phyloP scores from a whole-genome alignment of 2,797 vertebrate genomes.

The Coregonus sp. region DNA sequence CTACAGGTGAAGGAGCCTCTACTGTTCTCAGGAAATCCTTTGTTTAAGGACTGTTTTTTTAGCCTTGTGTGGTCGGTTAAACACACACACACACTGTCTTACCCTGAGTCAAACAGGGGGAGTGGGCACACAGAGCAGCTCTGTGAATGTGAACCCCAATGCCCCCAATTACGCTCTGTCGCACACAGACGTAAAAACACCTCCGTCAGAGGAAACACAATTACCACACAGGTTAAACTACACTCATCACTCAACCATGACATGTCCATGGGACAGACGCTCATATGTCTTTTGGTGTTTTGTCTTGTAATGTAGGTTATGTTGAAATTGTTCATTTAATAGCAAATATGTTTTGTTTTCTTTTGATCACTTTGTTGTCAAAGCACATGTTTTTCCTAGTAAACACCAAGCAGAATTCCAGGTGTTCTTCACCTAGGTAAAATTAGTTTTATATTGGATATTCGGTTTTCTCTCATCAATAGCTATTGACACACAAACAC shows the following conservation, averaged over 20 bases:
- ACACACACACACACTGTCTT: constrained; percentile 1
- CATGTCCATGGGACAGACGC: neutral
- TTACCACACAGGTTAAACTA: constrained; percentile 12
- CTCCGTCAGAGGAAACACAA: constrained; percentile 30
- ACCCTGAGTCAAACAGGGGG: neutral
- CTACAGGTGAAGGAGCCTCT: constrained; percentile 54
- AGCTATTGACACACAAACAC: too few relatives aligned
- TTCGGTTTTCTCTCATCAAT: too few relatives aligned
- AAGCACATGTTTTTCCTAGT: neutral
- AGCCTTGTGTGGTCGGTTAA: constrained; percentile 29
- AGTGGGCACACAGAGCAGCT: neutral
- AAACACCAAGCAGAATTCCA: neutral
- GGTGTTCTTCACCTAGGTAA: too few relatives aligned
- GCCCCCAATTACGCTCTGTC: neutral
- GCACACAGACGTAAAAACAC: constrained; percentile 7
- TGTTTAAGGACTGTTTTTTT: constrained; percentile 62
- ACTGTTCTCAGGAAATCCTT: constrained; percentile 69
- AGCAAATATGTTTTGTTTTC: neutral
- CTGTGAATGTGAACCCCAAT: neutral
- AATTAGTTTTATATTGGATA: too few relatives aligned
- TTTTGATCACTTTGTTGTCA: neutral
- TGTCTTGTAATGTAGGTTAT: neutral
- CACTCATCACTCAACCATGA: constrained; percentile 10
- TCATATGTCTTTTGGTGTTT: neutral
- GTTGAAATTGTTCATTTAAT: neutral